Evolutionary conservation across 2,797 vertebrate species (phyloP), one percentile per base, ranked within the genome.

Genomic region (Megalops cyprinoides): DNA sequence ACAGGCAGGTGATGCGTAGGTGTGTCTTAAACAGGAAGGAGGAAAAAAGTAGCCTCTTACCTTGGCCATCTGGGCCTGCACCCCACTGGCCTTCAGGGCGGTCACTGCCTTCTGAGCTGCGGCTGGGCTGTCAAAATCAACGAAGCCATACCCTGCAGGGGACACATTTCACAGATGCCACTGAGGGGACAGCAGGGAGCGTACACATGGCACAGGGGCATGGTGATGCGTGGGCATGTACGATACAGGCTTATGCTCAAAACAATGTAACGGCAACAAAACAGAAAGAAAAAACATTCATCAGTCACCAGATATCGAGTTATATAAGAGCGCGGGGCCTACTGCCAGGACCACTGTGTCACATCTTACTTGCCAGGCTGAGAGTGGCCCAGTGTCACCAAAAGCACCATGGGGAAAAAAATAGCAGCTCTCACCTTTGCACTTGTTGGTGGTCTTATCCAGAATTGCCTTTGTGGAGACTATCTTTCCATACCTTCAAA

Each of bases 391-490:
- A 56, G 34, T 37, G 31, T 14, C 4, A 1, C 15, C 3, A 34
- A 34, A 65, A 65, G 6, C 4, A 65, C 15, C 31, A 67, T 2
- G 14, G 34, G 28, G 18, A 28, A 4, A 37, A 67, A 67, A 67
- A 69, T 4, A 20, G 18, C 48, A 65, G 25, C 44, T 76, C 93
- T 94, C 87, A 97, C 97, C 97, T 98, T 98, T 98, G 92, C 97
- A 98, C 85, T 97, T 98, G 90, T 97, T 98, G 86, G 97, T 98
- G 10, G 95, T 96, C 91, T 98, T 98, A 90, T 98, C 97, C 93
- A 98, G 87, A 79, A 98, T 98, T 87, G 97, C 96, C 88, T 98
- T 98, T n/a, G 97, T 98, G 85, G 97, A 98, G 49, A 98, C 96
- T 12, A 98, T 98, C 92, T 98, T 98, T 87, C 97, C 97, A 28